Percentiles rank a stretch among this genome's conserved stretches.
Conservation (phyloP, 2,888 invertebrate genomes). For the Teleiodes luculella region DNA sequence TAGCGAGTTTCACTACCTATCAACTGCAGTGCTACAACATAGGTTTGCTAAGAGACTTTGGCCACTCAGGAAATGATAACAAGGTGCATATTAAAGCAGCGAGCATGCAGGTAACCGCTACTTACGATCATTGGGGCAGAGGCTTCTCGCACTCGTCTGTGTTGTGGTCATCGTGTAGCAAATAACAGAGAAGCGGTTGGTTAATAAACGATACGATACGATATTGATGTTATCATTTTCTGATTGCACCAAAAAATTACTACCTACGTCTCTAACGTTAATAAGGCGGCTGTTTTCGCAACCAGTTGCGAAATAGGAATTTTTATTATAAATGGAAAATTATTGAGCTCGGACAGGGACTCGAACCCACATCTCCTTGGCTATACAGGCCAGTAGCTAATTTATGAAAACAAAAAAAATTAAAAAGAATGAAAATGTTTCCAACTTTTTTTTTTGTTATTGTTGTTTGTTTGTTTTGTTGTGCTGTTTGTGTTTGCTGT, state of each 20-base stretch:
- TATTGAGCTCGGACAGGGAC: too few species aligned
- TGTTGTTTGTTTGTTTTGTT: too few species aligned
- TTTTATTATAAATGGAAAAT: too few species aligned
- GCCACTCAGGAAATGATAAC: constrained; percentile 67
- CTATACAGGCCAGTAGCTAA: too few species aligned
- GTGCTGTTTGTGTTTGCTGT: too few species aligned
- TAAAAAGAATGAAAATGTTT: too few species aligned
- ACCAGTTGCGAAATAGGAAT: too few species aligned
- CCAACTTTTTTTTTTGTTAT: too few species aligned
- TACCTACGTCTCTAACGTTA: too few species aligned
- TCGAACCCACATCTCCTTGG: too few species aligned
- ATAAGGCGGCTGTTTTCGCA: too few species aligned
- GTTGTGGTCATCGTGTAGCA: constrained; percentile 42
- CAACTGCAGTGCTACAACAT: background rate
- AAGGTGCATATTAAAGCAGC: constrained; percentile 39
- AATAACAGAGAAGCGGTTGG: constrained; percentile 44
- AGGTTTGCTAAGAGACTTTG: constrained; percentile 22
- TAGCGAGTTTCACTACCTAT: background rate
- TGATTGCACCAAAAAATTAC: constrained; percentile 34
- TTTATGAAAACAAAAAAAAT: too few species aligned
- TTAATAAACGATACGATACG: constrained; percentile 34
- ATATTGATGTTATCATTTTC: constrained; percentile 58
- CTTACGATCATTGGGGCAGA: constrained; percentile 61
- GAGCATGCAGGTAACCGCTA: constrained; percentile 55
- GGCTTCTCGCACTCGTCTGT: constrained; percentile 59